Percentiles rank a stretch among this genome's conserved stretches.
Evolutionary conservation across 1,140 invertebrate genomes (phyloP).

Genomic region (Caenorhabditis briggsae): DNA sequence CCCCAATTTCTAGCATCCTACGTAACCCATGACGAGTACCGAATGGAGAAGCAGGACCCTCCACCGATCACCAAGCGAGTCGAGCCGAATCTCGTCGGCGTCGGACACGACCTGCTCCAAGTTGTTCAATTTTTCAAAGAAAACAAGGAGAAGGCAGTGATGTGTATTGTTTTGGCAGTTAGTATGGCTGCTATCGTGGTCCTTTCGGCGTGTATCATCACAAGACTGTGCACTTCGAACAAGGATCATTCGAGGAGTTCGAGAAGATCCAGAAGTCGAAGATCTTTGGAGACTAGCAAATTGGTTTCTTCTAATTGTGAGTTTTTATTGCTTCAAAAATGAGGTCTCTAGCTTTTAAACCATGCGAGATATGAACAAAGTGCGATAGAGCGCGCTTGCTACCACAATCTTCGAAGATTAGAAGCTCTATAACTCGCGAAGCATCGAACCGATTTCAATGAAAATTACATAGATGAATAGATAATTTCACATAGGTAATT

Average conservation of each 20-base stretch:
- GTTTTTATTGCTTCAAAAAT: not conserved
- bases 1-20: slow-evolving; percentile 8
- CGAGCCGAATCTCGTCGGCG: slow-evolving; percentile 45
- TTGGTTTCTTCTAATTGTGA: slow-evolving; percentile 35
- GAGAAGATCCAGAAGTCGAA: slow-evolving; percentile 35
- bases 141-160: slow-evolving; percentile 59
- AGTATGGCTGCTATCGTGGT: slow-evolving; percentile 55
- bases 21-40: slow-evolving; percentile 51
- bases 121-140: slow-evolving; percentile 61
- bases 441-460: no score
- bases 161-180: slow-evolving; percentile 45
- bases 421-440: no score
- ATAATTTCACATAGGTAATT: no score
- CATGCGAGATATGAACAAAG: not conserved
- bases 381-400: not conserved
- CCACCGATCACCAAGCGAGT: not conserved
- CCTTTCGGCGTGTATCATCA: slow-evolving; percentile 51
- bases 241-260: slow-evolving; percentile 36
- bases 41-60: slow-evolving; percentile 39
- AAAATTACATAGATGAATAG: no score
- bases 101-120: slow-evolving; percentile 55
- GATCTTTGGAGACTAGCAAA: slow-evolving; percentile 47
- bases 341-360: not conserved
- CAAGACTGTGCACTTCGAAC: not conserved
- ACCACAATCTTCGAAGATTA: no score